These are phyloP conservation scores for Ochropacha duplaris DNA, from an alignment of 2,888 invertebrate species.

Conservation along the genomic window DNA sequence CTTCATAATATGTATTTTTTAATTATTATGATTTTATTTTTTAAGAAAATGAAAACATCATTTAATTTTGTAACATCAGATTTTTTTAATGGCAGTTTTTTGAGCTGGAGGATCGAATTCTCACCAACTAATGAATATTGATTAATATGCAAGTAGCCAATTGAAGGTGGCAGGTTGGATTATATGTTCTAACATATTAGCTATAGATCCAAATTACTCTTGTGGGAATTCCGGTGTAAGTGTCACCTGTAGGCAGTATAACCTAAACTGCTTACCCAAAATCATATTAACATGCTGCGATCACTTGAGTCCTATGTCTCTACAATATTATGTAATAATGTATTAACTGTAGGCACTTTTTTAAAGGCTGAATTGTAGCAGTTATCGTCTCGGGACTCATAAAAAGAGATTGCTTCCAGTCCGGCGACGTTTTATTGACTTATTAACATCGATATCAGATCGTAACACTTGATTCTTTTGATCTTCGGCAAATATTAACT, in stretches of 20 bases:
- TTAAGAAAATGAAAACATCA: no score
- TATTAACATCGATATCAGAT: slow-evolving; percentile 82
- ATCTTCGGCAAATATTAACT: slow-evolving; percentile 73
- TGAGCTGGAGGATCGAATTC: no score
- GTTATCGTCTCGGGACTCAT: slow-evolving; percentile 76
- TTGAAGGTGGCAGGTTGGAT: no score
- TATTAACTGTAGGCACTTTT: slow-evolving; percentile 55
- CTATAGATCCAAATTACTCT: no score
- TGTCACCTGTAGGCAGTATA: neutral
- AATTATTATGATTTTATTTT: no score
- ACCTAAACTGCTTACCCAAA: slow-evolving; percentile 1
- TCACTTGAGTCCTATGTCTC: neutral
- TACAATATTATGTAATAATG: slow-evolving; percentile 37
- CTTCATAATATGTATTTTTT: no score
- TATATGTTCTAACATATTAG: no score
- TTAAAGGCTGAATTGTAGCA: slow-evolving; percentile 69
- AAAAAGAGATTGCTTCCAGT: slow-evolving; percentile 81
- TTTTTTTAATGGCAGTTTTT: no score
- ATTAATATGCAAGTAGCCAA: no score
- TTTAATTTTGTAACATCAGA: no score
- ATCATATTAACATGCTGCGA: neutral
- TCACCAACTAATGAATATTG: no score
- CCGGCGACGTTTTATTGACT: slow-evolving; percentile 80
- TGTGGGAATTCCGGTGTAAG: neutral
- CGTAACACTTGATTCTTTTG: slow-evolving; percentile 78